Conservation (phyloP, 2,113 vertebrate genomes). For the Coturnix japonica region DNA sequence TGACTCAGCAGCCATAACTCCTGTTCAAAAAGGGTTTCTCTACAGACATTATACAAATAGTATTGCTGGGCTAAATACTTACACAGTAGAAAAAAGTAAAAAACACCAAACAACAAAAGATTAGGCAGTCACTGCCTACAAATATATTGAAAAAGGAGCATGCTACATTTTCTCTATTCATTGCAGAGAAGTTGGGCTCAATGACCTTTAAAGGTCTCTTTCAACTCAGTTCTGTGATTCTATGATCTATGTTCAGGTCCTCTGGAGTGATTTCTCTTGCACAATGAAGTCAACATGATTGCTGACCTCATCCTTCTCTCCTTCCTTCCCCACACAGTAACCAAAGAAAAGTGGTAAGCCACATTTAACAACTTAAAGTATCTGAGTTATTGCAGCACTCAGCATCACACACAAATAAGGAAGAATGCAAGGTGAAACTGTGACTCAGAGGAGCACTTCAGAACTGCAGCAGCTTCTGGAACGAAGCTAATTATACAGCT, state of each 20-base stretch:
- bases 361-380: neutral
- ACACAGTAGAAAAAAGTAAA: neutral
- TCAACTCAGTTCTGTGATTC: too few relatives aligned
- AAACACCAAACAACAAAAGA: neutral
- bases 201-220: too few relatives aligned
- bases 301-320: neutral
- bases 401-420: neutral
- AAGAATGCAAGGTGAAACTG: slow-evolving; percentile 33
- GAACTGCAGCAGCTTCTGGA: neutral
- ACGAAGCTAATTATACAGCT: slow-evolving; percentile 23
- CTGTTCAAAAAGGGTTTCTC: neutral
- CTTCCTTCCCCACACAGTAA: neutral
- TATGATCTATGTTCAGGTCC: neutral
- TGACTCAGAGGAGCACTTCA: slow-evolving; percentile 41
- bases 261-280: neutral
- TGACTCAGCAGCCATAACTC: neutral
- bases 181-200: too few relatives aligned
- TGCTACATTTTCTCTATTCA: too few relatives aligned
- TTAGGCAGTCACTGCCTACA: neutral
- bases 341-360: neutral
- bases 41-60: neutral
- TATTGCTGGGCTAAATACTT: neutral
- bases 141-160: neutral
- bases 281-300: neutral
- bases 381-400: neutral